Conservation (phyloP, 2,113 vertebrate genomes). For the Oenanthe melanoleuca region DNA sequence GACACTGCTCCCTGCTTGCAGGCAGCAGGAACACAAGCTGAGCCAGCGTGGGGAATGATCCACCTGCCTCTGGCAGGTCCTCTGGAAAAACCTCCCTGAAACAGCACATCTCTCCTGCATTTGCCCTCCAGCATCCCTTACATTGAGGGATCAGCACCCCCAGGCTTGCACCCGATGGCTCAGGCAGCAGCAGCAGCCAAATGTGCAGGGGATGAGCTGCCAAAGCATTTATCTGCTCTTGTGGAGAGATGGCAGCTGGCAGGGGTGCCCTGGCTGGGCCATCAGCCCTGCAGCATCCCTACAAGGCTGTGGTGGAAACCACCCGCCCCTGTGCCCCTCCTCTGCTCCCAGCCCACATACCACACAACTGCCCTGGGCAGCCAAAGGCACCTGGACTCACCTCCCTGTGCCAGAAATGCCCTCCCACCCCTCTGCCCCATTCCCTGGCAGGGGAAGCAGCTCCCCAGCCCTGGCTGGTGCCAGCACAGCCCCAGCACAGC, state of each 20-base stretch:
- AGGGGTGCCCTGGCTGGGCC: not conserved
- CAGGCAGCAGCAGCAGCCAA: not conserved
- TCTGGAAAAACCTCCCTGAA: not conserved
- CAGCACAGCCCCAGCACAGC: not conserved
- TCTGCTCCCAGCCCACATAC: not conserved
- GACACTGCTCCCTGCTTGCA: slow-evolving; percentile 53
- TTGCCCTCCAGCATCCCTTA: not conserved
- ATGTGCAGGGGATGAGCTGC: not conserved
- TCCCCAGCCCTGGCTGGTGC: not conserved
- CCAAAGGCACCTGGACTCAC: not conserved
- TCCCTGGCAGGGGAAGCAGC: not conserved
- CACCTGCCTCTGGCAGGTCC: not conserved
- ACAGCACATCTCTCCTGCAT: fast-evolving
- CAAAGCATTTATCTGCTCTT: not conserved
- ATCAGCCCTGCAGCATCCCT: not conserved
- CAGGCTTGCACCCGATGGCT: fast-evolving
- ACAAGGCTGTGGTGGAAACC: not conserved
- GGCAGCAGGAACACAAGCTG: not conserved
- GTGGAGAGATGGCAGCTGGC: not conserved
- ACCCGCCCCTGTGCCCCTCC: fast-evolving
- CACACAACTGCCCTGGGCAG: fast-evolving
- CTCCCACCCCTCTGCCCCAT: fast-evolving
- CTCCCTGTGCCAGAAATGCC: not conserved
- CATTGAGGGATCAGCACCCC: not conserved
- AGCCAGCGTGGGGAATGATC: fast-evolving